Percentiles rank a stretch among this genome's conserved stretches.
Evolutionary conservation across 2,113 vertebrate genomes (phyloP).

Genomic region (Montifringilla adamsi): DNA sequence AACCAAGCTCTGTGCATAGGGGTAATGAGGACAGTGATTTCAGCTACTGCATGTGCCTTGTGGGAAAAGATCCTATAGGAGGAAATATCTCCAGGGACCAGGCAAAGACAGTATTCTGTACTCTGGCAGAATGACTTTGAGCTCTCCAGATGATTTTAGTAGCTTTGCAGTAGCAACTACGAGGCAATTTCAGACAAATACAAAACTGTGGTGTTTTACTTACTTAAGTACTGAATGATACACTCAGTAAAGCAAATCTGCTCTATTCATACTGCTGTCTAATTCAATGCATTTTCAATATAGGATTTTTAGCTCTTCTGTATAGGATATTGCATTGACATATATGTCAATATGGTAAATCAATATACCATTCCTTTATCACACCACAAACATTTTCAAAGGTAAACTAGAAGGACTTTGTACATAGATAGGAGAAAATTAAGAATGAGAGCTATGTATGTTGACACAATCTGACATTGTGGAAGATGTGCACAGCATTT

Average conservation of each 20-base stretch:
- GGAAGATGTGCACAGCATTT: background rate
- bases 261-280: background rate
- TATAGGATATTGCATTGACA: background rate
- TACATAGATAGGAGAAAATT: background rate
- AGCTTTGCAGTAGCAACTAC: background rate
- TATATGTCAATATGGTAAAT: background rate
- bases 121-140: background rate
- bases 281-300: background rate
- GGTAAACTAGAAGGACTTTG: background rate
- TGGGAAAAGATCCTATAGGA: background rate
- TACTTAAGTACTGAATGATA: background rate
- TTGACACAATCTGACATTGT: background rate
- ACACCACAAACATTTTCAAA: background rate
- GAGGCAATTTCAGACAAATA: background rate
- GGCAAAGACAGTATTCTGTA: background rate
- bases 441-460: background rate
- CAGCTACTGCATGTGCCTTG: background rate
- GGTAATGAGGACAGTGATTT: background rate
- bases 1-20: background rate
- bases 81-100: background rate
- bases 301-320: background rate
- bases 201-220: background rate
- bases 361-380: constrained; percentile 27
- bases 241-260: background rate
- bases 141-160: background rate